Conservation (phyloP, 2,888 invertebrate species). For the Dynastes maya region DNA sequence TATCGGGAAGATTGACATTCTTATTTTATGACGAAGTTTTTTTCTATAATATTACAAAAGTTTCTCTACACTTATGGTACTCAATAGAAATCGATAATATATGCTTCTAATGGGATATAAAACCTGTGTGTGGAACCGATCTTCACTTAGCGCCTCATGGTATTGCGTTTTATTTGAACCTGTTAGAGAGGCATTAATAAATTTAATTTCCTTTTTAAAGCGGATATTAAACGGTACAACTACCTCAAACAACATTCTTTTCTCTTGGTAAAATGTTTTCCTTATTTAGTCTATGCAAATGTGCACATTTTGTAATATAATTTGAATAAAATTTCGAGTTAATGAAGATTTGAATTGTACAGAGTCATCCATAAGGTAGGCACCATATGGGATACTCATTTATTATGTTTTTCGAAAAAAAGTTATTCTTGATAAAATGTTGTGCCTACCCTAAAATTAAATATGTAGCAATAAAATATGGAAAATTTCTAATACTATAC, state of each 20-base stretch:
- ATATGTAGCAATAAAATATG: no score
- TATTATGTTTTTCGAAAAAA: no score
- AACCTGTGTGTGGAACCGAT: background rate
- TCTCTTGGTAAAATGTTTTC: background rate
- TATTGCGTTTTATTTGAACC: background rate
- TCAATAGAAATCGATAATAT: slow-evolving; percentile 14
- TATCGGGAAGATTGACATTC: no score
- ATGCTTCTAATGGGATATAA: background rate
- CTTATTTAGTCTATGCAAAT: background rate
- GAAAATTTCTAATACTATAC: no score
- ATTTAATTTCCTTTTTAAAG: slow-evolving; percentile 8
- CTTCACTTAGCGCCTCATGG: slow-evolving; percentile 3
- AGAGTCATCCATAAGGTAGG: no score
- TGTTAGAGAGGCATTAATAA: background rate
- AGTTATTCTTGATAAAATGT: no score
- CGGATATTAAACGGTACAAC: slow-evolving; percentile 6
- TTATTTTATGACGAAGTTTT: no score
- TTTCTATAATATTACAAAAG: no score
- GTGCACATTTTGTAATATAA: background rate
- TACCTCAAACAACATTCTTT: slow-evolving; percentile 1
- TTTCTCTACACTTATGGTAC: background rate
- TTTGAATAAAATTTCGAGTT: no score
- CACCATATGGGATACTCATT: no score
- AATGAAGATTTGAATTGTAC: no score
- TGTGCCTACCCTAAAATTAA: no score